Evolutionary conservation across 2,888 invertebrate genomes (phyloP), one percentile per base, ranked within the genome.

Genomic region (Drosophila sordidapex): DNA sequence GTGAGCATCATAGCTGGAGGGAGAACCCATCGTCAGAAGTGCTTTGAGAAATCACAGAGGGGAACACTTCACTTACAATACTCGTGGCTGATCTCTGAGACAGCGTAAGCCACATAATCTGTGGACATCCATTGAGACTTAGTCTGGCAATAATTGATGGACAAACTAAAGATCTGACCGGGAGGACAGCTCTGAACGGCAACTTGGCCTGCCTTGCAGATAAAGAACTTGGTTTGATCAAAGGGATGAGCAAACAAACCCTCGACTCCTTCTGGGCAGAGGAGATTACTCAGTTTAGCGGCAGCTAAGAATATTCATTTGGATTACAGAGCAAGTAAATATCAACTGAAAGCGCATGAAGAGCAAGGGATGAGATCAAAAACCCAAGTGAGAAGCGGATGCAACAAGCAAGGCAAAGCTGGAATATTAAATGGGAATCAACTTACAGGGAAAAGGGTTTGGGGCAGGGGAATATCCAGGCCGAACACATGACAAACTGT

Each of bases 121-220:
- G 54, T 74, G 49, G 76, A 68, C 4, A 61, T 18, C 15, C 95
- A 94, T 68, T 94, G 94, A 40, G 93, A 85, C 1, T 95, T 94
- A 80, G 92, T 93, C 85, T 95, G 95, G 81, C 96, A 96, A 35
- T 93, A 92, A 7, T 92, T 92, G 15, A 92, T 85, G 0, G 86
- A 83, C 5, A 95, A 94, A 89, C 95, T 95, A 88, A 96, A 96
- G 4, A 95, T 93, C 0, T 95, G 95, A 2, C 94, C 94, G 0
- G 95, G 94, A 1, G 94, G 93, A 83, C 96, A 96, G 40, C 94
- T 94, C 78, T 95, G 95, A 1, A 95, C 93, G 53, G 93, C 93
- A 0, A 95, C 94, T 56, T 95, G 93, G 0, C 96, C 96, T 74
- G 94, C 94, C 94, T 94, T 95, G 83, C 96, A 96, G 83, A 95